Evolutionary conservation across 2,797 vertebrate genomes (phyloP).

Genomic region (Dallia pectoralis): DNA sequence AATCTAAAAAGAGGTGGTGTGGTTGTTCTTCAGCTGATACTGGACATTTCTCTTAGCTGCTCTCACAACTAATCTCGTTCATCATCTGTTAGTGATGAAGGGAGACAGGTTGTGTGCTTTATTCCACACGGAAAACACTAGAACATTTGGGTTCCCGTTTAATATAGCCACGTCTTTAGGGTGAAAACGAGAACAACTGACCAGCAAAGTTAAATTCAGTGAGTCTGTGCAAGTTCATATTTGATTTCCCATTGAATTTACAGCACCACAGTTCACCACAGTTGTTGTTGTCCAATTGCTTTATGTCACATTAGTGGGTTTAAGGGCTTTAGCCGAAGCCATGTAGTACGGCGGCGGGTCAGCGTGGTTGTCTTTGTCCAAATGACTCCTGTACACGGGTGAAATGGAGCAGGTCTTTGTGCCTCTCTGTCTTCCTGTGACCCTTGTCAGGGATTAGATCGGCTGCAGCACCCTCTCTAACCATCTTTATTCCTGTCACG

Average conservation of each 20-base stretch:
- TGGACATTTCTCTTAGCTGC: background rate
- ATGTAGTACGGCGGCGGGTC: background rate
- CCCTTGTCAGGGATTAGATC: background rate
- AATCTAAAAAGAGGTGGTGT: background rate
- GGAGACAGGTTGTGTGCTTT: background rate
- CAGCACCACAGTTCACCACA: background rate
- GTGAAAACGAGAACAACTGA: background rate
- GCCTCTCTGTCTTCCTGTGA: slow-evolving; percentile 2
- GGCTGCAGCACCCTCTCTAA: background rate
- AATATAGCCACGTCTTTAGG: background rate
- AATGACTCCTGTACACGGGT: background rate
- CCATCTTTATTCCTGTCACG: background rate
- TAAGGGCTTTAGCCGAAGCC: background rate
- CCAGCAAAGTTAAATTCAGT: background rate
- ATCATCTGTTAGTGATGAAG: background rate
- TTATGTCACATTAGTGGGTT: background rate
- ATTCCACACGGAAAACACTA: background rate
- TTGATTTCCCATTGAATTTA: background rate
- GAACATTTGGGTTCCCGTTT: background rate
- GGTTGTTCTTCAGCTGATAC: background rate
- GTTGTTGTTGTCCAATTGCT: background rate
- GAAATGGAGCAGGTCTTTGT: slow-evolving; percentile 1
- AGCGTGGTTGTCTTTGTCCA: background rate
- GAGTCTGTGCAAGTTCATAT: background rate
- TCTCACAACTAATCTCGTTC: slow-evolving; percentile 1